Base-by-base conservation (phyloP, 2,797 vertebrate genomes). In the Sebastes itinus region DNA sequence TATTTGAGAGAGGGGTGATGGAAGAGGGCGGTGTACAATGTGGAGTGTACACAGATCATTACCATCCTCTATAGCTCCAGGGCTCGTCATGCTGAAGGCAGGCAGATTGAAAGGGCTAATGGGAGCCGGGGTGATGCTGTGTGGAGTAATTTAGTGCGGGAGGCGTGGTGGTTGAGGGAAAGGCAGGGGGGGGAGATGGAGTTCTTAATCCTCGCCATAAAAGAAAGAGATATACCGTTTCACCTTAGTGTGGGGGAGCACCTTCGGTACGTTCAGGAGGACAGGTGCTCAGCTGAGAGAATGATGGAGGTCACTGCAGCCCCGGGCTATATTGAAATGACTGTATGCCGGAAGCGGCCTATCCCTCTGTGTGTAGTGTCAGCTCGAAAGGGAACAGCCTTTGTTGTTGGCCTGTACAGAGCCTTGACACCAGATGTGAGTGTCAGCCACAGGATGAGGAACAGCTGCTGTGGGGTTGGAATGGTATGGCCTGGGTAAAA, bases 21-120 rank as follows among this genome's bases (percentile, higher is more conserved):
- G 73, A 46, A 46, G 42, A 62, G 35, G 56, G 71, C 64, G 67
- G 4, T 66, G 67, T 73, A 75, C 72, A 75, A 83, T 78, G 81
- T 59, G 52, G 85, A 71, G 71, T 70, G 67, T 91, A 90, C 90
- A 91, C 87, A 94, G 92, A 93, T 92, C 88, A 94, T 96, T 96
- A 94, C 90, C 89, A 88, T 95, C 87, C 88, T 74, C 55, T 87
- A 83, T 95, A 82, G 86, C 92, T 89, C 78, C 87, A 70, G 92
- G 94, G 87, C 90, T 90, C 85, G 86, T 94, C 92, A 78, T 89
- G 94, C 89, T 95, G 92, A 95, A 95, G 94, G 94, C 90, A 96
- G 93, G 88, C 92, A 93, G 94, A 95, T 95, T 96, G 92, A 95
- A 92, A 83, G 80, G 89, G 83, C 75, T 93, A 89, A 92, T 93